Percentiles rank a stretch among this genome's conserved stretches.
Conservation (phyloP, 1,140 invertebrate species). For the Drosophila ercepeae region DNA sequence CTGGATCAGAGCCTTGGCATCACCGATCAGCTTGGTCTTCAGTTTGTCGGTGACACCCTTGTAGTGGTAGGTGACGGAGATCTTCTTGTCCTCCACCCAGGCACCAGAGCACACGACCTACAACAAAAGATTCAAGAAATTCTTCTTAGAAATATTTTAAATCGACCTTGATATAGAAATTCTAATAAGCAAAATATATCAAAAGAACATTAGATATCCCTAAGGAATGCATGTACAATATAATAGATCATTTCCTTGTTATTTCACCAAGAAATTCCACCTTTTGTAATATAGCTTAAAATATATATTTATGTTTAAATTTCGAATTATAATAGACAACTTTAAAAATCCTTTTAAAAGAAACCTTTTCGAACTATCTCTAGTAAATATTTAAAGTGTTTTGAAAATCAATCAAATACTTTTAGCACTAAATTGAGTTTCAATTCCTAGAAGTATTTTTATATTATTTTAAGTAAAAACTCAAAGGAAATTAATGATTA, state of each 20-base stretch:
- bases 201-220: background rate
- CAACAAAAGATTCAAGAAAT: background rate
- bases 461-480: too few relatives aligned
- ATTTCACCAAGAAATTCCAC: background rate
- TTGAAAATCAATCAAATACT: too few relatives aligned
- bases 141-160: background rate
- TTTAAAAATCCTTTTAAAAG: too few relatives aligned
- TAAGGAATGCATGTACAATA: background rate
- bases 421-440: too few relatives aligned
- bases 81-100: constrained; percentile 96
- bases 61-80: constrained; percentile 94
- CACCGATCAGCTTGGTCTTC: constrained; percentile 87
- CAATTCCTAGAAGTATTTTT: too few relatives aligned
- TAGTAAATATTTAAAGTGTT: too few relatives aligned
- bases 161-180: background rate
- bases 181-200: background rate
- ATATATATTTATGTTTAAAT: too few relatives aligned
- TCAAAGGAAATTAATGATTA: too few relatives aligned
- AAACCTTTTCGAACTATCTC: too few relatives aligned
- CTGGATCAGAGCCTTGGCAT: constrained; percentile 90
- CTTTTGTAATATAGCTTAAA: too few relatives aligned
- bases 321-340: too few relatives aligned
- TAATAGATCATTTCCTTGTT: background rate
- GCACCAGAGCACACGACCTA: constrained; percentile 92
- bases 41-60: constrained; percentile 90